Percentiles rank a stretch among this genome's conserved stretches.
Conservation (phyloP, 2,888 invertebrate species). For the Tinea pellionella region DNA sequence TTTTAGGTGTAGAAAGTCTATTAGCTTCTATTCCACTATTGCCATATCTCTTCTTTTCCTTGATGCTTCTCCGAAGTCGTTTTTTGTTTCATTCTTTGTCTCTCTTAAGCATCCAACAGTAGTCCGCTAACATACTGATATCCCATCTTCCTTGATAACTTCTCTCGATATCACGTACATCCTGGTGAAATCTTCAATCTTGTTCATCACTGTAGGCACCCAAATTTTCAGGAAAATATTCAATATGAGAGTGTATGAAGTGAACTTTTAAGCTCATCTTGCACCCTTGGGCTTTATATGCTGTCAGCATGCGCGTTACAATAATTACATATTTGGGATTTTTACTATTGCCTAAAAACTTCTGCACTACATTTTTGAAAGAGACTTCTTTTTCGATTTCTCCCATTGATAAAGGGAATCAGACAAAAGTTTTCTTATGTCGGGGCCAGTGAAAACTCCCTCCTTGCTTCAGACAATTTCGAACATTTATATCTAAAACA, state of each 20-base stretch:
- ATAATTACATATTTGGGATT: not conserved
- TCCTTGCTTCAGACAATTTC: no score
- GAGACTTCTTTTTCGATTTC: not conserved
- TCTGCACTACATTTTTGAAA: not conserved
- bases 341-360: not conserved
- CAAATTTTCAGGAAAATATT: slow-evolving; percentile 15
- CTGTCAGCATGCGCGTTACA: no score
- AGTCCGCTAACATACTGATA: slow-evolving; percentile 12
- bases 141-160: slow-evolving; percentile 11
- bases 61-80: slow-evolving; percentile 12
- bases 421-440: no score
- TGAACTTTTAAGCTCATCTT: slow-evolving; percentile 15
- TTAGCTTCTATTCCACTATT: no score
- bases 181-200: no score
- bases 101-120: slow-evolving; percentile 12
- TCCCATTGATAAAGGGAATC: no score
- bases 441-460: not conserved
- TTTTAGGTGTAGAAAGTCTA: no score
- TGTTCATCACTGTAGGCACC: slow-evolving; percentile 14
- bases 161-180: not conserved
- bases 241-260: slow-evolving; percentile 15
- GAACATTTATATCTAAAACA: no score
- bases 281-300: not conserved
- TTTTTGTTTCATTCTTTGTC: slow-evolving; percentile 8
- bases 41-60: slow-evolving; percentile 13